Evolutionary conservation across 2,888 invertebrate genomes (phyloP).

Genomic region (Geotrupes spiniger): DNA sequence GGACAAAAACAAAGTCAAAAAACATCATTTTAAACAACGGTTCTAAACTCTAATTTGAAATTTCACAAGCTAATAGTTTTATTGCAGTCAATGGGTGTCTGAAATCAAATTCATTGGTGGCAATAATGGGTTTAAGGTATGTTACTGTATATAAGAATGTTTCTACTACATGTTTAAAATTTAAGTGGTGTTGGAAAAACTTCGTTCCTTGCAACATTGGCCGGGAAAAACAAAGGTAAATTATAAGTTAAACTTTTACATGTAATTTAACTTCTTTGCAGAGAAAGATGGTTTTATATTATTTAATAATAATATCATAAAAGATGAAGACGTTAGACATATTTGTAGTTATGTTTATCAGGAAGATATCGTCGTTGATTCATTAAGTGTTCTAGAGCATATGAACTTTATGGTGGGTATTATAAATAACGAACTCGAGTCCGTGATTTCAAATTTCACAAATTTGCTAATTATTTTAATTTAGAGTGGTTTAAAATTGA

Average conservation of each 20-base stretch:
- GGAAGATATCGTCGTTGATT: slow-evolving; percentile 75
- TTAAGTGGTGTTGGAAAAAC: slow-evolving; percentile 76
- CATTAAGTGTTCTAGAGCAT: slow-evolving; percentile 77
- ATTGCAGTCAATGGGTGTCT: slow-evolving; percentile 67
- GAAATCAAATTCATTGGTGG: slow-evolving; percentile 67
- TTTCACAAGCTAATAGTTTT: background rate
- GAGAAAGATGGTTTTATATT: slow-evolving; percentile 18
- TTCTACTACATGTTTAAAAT: slow-evolving; percentile 20
- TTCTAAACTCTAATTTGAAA: slow-evolving; percentile 16
- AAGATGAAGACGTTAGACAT: slow-evolving; percentile 64
- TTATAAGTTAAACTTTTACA: slow-evolving; percentile 2
- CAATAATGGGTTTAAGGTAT: slow-evolving; percentile 74
- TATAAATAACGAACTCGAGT: background rate
- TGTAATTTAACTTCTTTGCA: slow-evolving; percentile 7
- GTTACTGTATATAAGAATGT: background rate
- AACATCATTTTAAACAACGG: slow-evolving; percentile 33
- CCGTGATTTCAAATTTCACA: too few species aligned
- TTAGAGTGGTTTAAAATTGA: slow-evolving; percentile 53
- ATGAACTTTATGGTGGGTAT: slow-evolving; percentile 77
- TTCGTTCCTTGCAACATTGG: slow-evolving; percentile 69
- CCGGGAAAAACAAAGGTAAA: slow-evolving; percentile 64
- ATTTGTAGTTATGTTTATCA: slow-evolving; percentile 86
- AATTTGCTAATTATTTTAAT: background rate
- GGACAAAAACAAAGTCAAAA: slow-evolving; percentile 22
- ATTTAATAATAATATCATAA: slow-evolving; percentile 54